phyloP scores from a whole-genome alignment of 2,113 vertebrate species.

The Chloebia gouldiae region DNA sequence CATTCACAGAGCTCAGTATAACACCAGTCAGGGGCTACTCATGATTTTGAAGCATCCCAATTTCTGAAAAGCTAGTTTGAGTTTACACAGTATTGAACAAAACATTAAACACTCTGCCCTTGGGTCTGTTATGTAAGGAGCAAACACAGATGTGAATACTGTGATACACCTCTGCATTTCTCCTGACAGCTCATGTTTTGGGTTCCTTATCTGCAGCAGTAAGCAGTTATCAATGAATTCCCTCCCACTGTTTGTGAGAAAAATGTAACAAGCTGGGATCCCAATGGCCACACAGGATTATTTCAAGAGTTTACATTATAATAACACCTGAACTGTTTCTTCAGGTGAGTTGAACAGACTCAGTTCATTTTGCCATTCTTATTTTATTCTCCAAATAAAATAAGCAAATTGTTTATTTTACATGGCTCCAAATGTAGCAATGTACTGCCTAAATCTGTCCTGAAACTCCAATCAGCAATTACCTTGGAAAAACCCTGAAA shows the following conservation, averaged over 20 bases:
- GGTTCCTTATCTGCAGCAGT: not conserved
- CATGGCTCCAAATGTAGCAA: not conserved
- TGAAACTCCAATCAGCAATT: slow-evolving; percentile 9
- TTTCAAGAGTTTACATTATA: not conserved
- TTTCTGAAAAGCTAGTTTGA: not conserved
- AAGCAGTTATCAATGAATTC: not conserved
- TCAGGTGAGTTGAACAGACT: not conserved
- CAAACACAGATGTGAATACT: not conserved
- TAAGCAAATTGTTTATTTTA: too few relatives aligned
- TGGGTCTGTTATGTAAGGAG: not conserved
- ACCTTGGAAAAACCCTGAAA: slow-evolving; percentile 47
- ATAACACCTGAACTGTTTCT: not conserved
- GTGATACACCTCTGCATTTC: not conserved
- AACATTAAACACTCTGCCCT: not conserved
- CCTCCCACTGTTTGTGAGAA: not conserved
- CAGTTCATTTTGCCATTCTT: not conserved
- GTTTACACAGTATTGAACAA: not conserved
- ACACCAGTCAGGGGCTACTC: not conserved
- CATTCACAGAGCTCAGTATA: not conserved
- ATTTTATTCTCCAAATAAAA: not conserved
- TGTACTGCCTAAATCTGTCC: not conserved
- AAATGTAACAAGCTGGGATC: not conserved
- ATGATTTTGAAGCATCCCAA: not conserved
- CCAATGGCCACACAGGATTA: not conserved
- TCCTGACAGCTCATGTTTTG: not conserved